A percentile compares a stretch with the other conserved stretches of the same genome.
Evolutionary conservation across 1,140 invertebrate genomes (phyloP).

Genomic region (Bacillus rossius): DNA sequence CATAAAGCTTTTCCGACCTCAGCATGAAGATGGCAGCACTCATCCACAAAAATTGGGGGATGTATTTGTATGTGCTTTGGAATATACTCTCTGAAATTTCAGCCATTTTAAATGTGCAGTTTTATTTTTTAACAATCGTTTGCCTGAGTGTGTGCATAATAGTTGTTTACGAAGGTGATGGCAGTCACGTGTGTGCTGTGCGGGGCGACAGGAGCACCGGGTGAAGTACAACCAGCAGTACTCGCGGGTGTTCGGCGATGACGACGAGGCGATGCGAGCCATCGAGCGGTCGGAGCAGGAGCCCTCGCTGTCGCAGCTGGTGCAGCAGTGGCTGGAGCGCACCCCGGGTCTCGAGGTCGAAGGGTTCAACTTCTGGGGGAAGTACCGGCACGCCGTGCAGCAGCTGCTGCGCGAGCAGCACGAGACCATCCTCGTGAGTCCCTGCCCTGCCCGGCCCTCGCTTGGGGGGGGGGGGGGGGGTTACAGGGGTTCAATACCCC

Average conservation of each 20-base stretch:
- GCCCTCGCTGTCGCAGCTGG: constrained; percentile 74
- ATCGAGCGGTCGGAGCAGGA: constrained; percentile 75
- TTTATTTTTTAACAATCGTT: background rate
- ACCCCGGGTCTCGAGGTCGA: constrained; percentile 82
- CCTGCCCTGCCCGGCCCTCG: too few species aligned
- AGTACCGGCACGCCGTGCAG: constrained; percentile 75
- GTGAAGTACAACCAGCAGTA: constrained; percentile 94
- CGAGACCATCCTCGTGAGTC: background rate
- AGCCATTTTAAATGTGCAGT: too few species aligned
- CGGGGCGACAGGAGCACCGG: constrained; percentile 61
- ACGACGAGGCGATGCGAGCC: constrained; percentile 61
- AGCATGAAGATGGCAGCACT: too few species aligned
- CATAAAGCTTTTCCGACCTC: too few species aligned
- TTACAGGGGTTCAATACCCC: too few species aligned
- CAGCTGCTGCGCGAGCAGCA: constrained; percentile 65
- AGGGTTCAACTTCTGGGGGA: constrained; percentile 92
- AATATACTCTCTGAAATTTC: too few species aligned
- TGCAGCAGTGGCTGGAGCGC: constrained; percentile 90
- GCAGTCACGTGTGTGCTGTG: too few species aligned
- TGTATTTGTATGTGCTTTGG: too few species aligned
- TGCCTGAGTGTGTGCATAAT: too few species aligned
- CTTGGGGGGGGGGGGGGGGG: too few species aligned
- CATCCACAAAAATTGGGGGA: too few species aligned
- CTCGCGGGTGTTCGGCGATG: constrained; percentile 75
- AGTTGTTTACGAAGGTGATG: too few species aligned